A percentile compares a stretch with the other conserved stretches of the same genome.
phyloP scores from a whole-genome alignment of 2,888 invertebrate species.

The Cremastobaeus sp. region DNA sequence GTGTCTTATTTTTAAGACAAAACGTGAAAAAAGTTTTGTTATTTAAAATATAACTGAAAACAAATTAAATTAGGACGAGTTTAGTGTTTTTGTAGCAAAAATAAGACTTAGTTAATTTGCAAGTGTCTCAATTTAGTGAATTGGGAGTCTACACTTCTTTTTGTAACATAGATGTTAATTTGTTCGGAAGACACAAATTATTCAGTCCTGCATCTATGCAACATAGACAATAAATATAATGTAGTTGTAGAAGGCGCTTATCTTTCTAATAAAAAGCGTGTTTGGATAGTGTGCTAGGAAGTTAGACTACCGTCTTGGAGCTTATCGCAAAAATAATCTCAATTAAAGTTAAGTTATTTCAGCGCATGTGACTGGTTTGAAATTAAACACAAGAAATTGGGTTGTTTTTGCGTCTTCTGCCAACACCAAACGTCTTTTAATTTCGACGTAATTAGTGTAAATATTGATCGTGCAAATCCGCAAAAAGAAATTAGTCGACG shows the following conservation, averaged over 20 bases:
- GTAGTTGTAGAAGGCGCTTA: neutral
- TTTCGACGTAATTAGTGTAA: conserved; percentile 46
- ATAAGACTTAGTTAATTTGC: no score
- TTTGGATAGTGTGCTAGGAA: neutral
- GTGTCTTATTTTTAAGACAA: no score
- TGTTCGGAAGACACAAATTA: no score
- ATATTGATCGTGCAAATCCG: conserved; percentile 42
- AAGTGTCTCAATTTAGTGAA: no score
- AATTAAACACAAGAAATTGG: conserved; percentile 11
- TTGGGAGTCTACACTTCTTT: no score
- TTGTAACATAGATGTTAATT: no score
- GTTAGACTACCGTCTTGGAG: neutral
- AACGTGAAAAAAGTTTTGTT: no score
- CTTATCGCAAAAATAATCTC: conserved; percentile 10
- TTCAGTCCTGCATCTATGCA: no score
- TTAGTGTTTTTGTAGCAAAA: no score
- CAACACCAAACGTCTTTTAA: conserved; percentile 23
- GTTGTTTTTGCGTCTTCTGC: neutral
- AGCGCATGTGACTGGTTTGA: neutral
- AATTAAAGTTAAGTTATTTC: conserved; percentile 22
- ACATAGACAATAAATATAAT: no score
- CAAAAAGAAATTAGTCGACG: conserved; percentile 52
- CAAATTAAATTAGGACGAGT: no score
- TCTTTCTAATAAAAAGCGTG: neutral
- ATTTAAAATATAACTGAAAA: no score